These are phyloP conservation scores for Epirrhoe alternata DNA, from an alignment of 2,888 invertebrate species.

Conservation along the genomic window DNA sequence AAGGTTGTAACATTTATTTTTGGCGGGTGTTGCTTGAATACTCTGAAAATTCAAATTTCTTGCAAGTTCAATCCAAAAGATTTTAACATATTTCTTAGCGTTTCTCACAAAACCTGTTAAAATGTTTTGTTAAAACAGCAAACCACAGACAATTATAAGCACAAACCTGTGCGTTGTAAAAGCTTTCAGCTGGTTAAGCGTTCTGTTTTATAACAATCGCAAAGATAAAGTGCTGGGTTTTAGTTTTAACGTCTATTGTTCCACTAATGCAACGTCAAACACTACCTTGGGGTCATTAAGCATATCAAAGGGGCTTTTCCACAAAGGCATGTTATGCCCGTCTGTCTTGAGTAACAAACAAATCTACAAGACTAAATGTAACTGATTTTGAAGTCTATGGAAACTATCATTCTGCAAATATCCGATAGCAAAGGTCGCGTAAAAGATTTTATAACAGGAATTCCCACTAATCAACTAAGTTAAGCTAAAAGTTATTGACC, in stretches of 20 bases:
- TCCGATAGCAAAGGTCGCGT: too few relatives aligned
- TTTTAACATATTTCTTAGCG: background rate
- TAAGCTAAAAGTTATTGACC: too few relatives aligned
- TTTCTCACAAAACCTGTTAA: background rate
- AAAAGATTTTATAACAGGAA: too few relatives aligned
- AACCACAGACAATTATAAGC: conserved; percentile 33
- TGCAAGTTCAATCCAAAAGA: too few relatives aligned
- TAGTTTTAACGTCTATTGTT: conserved; percentile 73
- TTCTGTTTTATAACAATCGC: conserved; percentile 73
- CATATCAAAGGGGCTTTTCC: conserved; percentile 47
- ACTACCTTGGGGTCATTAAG: conserved; percentile 70
- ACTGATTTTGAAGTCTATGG: too few relatives aligned
- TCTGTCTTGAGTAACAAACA: background rate
- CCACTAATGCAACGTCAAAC: conserved; percentile 73
- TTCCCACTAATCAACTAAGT: too few relatives aligned
- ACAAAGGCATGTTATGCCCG: conserved; percentile 9
- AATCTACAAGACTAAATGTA: background rate
- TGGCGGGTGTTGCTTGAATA: background rate
- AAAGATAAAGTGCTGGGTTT: conserved; percentile 72
- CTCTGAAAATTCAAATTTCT: too few relatives aligned
- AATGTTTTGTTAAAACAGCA: background rate
- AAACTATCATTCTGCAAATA: too few relatives aligned
- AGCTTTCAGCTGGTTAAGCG: conserved; percentile 71
- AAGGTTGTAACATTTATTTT: too few relatives aligned
- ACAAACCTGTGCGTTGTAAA: conserved; percentile 43